Base-by-base conservation (phyloP, 2,797 vertebrate species). In the Peromyscus attwateri region DNA sequence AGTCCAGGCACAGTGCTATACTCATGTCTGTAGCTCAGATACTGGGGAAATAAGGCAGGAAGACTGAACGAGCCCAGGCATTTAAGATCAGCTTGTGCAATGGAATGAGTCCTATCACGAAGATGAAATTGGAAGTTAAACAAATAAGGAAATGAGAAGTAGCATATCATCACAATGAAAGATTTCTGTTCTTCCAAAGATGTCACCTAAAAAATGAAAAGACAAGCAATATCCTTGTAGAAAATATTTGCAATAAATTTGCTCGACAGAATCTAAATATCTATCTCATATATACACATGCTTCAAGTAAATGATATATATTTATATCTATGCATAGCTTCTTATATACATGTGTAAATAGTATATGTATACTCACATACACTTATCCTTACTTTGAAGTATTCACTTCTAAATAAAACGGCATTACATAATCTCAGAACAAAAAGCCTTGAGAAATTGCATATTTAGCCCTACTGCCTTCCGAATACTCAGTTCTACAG, bases 121-220 rank as follows among this genome's bases (percentile, higher is more conserved):
- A 23, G 10, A 87, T 70, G 49, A 68, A 68, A 27, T 13, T 79
- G 40, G n/a, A 49, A 92, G 4, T 79, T 79, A n/a, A 64, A 55
- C 27, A 66, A 75, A 64, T 90, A 27, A 60, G n/a, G 62, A 84
- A 73, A 70, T 81, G 29, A 91, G 79, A 62, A 80, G 40, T 43
- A 85, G 34, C n/a, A 6, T 37, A 84, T 37, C 19, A 62, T 75
- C 64, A 88, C 64, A 83, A 79, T 88, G 89, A 91, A 66, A 87
- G 3, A 60, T 80, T 66, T 87, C 71, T 73, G 37, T 29, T 82
- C 25, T 52, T 37, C 9, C 62, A 90, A 79, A 87, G 37, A 43
- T 27, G 81, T 37, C 37, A 87, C 29, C 66, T 40, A 88, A 90
- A 87, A 81, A 87, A 62, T 80, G 49, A 37, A 89, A 95, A 62